A percentile compares a stretch with the other conserved stretches of the same genome.
Conservation (phyloP, 2,797 vertebrate species). For the Chiloscyllium punctatum region DNA sequence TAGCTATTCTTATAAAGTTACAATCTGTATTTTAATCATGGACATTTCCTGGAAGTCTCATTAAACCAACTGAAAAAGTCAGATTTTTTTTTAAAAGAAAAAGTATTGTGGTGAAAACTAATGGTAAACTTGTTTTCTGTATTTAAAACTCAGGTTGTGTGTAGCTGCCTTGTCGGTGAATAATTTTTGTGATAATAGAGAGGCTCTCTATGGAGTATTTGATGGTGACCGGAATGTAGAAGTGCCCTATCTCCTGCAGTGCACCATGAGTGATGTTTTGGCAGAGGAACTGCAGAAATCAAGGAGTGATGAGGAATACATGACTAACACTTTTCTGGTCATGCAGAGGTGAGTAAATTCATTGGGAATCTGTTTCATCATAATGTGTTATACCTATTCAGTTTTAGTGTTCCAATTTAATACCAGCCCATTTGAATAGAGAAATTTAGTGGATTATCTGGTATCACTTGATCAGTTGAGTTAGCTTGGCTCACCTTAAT, state of each 20-base stretch:
- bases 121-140: neutral
- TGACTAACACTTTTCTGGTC: conserved; percentile 92
- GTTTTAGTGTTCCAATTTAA: neutral
- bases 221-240: conserved; percentile 93
- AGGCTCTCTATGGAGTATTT: conserved; percentile 93
- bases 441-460: neutral
- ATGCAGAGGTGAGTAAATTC: conserved; percentile 77
- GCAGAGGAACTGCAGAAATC: conserved; percentile 90
- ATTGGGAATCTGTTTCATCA: neutral
- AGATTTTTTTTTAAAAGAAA: conserved; percentile 4
- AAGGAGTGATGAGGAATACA: conserved; percentile 87
- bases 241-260: conserved; percentile 89
- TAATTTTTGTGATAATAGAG: conserved; percentile 85
- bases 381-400: neutral
- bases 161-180: conserved; percentile 90
- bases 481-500: neutral
- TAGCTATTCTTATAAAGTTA: neutral
- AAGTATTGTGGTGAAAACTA: neutral
- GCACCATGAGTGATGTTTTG: conserved; percentile 93
- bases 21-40: neutral
- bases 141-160: conserved; percentile 65
- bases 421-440: neutral
- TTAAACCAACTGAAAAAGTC: neutral
- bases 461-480: neutral
- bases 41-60: neutral